phyloP scores from a whole-genome alignment of 64 coral and sea anemone species.

The Pachyseris speciosa region DNA sequence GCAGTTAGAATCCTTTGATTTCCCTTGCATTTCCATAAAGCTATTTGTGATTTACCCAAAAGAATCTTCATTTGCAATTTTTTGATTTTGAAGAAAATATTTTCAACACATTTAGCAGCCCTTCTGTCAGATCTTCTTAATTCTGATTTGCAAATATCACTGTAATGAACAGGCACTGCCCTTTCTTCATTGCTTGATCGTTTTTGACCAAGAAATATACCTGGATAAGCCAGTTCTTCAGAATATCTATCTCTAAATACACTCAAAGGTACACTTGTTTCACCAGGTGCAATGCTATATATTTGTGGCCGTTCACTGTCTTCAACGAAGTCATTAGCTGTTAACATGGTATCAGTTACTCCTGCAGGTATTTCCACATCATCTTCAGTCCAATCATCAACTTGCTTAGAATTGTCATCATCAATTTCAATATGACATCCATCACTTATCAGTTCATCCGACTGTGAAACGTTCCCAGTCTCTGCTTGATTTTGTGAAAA shows the following conservation, averaged over 20 bases:
- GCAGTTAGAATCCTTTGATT: background rate
- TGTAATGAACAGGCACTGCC: background rate
- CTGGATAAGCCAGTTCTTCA: slow-evolving; percentile 46
- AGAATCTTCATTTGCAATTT: slow-evolving; percentile 30
- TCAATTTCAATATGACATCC: background rate
- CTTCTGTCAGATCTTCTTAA: background rate
- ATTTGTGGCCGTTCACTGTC: background rate
- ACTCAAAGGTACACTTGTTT: slow-evolving; percentile 28
- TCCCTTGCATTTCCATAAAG: background rate
- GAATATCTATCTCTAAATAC: slow-evolving; percentile 43
- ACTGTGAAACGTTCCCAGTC: too few species aligned
- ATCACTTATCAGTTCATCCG: background rate
- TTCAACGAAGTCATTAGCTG: slow-evolving; percentile 3
- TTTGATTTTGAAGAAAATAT: background rate
- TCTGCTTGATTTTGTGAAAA: too few species aligned
- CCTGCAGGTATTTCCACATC: background rate
- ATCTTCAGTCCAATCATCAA: background rate
- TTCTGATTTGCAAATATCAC: slow-evolving; percentile 24
- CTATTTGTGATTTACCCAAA: background rate
- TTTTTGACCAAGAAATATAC: slow-evolving; percentile 17
- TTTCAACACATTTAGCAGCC: background rate
- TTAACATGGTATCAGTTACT: background rate
- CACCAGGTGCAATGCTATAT: background rate
- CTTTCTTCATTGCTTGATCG: background rate
- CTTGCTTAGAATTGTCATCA: background rate